Conservation (phyloP, 2,797 vertebrate genomes). For the Myotis vivesi region DNA sequence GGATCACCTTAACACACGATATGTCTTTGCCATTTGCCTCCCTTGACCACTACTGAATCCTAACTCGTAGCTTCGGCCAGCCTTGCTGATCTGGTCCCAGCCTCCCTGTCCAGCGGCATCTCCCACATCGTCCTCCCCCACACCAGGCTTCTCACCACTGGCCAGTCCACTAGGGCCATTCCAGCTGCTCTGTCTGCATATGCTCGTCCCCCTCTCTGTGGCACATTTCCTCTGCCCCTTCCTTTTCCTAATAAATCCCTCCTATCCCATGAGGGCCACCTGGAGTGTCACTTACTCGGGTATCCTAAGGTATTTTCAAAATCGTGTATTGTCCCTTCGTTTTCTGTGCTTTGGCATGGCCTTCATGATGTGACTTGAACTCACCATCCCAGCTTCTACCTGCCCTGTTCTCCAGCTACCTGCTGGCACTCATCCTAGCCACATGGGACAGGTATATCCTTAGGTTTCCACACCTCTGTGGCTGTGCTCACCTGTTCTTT, state of each 20-base stretch:
- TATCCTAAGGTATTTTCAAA: not conserved
- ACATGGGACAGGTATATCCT: fast-evolving
- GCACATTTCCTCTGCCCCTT: not conserved
- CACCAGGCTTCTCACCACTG: not conserved
- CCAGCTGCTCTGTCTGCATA: not conserved
- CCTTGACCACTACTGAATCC: not conserved
- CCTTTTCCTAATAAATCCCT: not conserved
- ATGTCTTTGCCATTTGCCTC: not conserved
- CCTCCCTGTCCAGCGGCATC: not conserved
- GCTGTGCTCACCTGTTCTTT: not conserved
- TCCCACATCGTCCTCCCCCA: not conserved
- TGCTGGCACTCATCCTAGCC: not conserved
- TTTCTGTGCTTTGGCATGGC: not conserved
- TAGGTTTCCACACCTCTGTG: not conserved
- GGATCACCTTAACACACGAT: not conserved
- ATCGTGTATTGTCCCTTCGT: not conserved
- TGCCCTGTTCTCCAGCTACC: not conserved
- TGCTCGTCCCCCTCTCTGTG: not conserved
- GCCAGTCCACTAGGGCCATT: not conserved
- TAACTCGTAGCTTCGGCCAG: not conserved
- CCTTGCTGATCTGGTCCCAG: not conserved
- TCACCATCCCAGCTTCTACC: not conserved
- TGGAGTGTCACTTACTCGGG: not conserved
- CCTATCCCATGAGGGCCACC: not conserved
- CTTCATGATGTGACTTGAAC: not conserved